These are phyloP conservation scores for Neoseiulus cucumeris DNA, from an alignment of 1,140 invertebrate species.

Conservation along the genomic window DNA sequence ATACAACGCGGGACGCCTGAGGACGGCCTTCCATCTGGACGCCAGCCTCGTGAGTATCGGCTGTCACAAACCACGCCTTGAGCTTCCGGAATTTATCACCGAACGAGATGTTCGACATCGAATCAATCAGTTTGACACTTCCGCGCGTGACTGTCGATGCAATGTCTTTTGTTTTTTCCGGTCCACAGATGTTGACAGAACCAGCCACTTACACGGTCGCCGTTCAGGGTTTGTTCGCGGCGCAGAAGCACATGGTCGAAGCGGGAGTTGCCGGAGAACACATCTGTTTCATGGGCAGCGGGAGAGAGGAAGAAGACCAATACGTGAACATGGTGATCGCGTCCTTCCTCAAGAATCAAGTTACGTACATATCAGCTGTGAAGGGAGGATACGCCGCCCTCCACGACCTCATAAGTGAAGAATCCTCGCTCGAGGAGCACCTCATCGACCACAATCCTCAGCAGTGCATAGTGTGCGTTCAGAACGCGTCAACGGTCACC, in stretches of 20 bases:
- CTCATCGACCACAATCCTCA: constrained; percentile 24
- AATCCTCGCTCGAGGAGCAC: constrained; percentile 18
- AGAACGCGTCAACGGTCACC: not conserved
- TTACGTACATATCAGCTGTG: constrained; percentile 72
- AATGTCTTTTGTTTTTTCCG: constrained; percentile 10
- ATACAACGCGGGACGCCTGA: constrained; percentile 86
- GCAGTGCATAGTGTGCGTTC: constrained; percentile 23
- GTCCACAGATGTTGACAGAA: constrained; percentile 66
- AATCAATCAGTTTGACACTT: not conserved
- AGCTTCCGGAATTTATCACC: not conserved
- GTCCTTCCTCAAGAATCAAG: constrained; percentile 83
- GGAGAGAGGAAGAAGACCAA: constrained; percentile 79
- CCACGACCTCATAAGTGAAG: constrained; percentile 23
- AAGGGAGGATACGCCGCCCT: constrained; percentile 60
- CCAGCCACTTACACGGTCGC: constrained; percentile 80
- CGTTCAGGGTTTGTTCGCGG: constrained; percentile 71
- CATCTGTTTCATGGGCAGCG: constrained; percentile 88
- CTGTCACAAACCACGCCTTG: not conserved
- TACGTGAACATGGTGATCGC: constrained; percentile 96
- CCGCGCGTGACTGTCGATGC: not conserved
- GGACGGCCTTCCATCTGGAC: constrained; percentile 92
- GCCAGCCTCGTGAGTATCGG: constrained; percentile 60
- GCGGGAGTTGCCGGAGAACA: constrained; percentile 84
- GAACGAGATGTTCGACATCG: not conserved
- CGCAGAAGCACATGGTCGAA: constrained; percentile 68